Conservation (phyloP, 2,113 vertebrate species). For the Phylloscopus trochiloides region DNA sequence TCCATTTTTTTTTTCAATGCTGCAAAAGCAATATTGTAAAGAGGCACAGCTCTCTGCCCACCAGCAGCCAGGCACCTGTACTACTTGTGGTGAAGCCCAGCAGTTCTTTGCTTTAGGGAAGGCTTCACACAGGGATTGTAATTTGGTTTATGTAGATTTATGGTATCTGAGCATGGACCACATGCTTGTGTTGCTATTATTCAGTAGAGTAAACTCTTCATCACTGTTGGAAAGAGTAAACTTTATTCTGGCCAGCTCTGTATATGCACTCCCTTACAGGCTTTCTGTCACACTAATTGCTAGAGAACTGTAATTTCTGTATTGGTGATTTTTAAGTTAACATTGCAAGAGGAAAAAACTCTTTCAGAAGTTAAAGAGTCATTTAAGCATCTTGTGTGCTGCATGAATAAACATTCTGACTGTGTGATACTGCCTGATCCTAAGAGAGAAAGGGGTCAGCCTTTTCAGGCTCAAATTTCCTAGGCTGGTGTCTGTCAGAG, state of each 20-base stretch:
- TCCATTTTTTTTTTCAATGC: neutral
- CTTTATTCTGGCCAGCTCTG: neutral
- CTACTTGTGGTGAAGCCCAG: neutral
- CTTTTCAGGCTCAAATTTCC: neutral
- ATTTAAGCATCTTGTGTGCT: neutral
- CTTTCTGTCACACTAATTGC: neutral
- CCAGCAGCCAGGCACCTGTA: neutral
- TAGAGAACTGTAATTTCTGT: neutral
- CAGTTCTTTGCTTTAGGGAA: neutral
- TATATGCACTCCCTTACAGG: neutral
- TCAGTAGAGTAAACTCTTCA: neutral
- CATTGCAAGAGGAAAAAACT: fast-evolving
- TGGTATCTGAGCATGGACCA: neutral
- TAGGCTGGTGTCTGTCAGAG: neutral
- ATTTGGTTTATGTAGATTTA: neutral
- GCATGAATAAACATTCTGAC: neutral
- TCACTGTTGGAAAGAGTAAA: neutral
- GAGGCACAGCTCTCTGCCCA: neutral
- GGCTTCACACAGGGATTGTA: neutral
- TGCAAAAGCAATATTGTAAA: neutral
- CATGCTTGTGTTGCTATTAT: neutral
- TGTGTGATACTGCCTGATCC: neutral
- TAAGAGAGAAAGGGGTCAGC: neutral
- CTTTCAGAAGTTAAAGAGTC: neutral
- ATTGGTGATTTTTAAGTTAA: neutral